Base-by-base conservation (phyloP, 1,140 invertebrate genomes). In the Pentalonia nigronervosa region DNA sequence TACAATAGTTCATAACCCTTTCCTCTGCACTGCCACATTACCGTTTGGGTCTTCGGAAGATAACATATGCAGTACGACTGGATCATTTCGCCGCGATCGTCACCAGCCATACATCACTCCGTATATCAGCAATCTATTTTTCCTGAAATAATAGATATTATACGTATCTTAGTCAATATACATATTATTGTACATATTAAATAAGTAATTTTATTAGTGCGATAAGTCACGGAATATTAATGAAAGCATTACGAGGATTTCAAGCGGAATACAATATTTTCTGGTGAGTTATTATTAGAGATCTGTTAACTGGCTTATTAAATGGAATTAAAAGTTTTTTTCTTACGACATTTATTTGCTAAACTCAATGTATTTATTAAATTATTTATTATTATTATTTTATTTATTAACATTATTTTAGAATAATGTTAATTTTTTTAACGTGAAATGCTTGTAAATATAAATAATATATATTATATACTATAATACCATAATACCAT, bases 1-100 rank as follows among this genome's bases (percentile, higher is more conserved):
- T 92, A 92, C 76, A 83, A 92, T 92, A 50, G 91, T 50, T 47
- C 89, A 47, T 92, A 84, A 92, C 91, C 91, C 91, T 92, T 92
- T 92, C 47, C 47, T 83, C 76, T 34, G 1, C 45, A 67, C 45
- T 53, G n/a, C 87, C 60, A 48, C 60, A 91, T 60, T 91, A 91
- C 90, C 90, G 90, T 34, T 76, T 67, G 47, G 90, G 90, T 91
- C 67, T 91, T 76, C 30, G 90, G 67, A 81, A 91, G 90, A 91
- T 91, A 67, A 91, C 60, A 91, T n/a, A 60, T 41, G 41, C 53
- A 34, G 25, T 20, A 21, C 86, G 50, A 88, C 48, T 45, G 47
- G 87, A 48, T 88, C 87, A 88, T 88, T 88, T 88, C 48, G 87
- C 47, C n/a, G 17, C 87, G 87, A 88, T 34, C 87, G 87, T 88